These are phyloP conservation scores for Drosophila melanocephala DNA, from an alignment of 2,888 invertebrate species.

Conservation along the genomic window DNA sequence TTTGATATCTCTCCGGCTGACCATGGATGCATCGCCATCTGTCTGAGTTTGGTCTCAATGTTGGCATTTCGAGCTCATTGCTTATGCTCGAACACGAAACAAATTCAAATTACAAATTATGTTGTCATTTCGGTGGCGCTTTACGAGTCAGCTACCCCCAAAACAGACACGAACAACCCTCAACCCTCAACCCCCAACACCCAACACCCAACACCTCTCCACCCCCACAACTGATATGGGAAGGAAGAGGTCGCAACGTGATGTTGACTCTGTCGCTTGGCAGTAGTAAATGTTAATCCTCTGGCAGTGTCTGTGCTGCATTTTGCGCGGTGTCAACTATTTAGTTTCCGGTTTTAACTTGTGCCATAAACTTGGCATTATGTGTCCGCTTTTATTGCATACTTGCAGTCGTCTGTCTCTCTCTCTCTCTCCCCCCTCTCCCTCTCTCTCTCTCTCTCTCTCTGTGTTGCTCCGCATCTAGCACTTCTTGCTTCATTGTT, in stretches of 20 bases:
- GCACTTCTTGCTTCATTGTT: slow-evolving; percentile 65
- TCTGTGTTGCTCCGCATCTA: background rate
- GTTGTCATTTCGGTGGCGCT: slow-evolving; percentile 74
- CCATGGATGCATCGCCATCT: slow-evolving; percentile 22
- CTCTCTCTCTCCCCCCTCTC: background rate
- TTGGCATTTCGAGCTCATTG: slow-evolving; percentile 63
- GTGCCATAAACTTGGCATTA: slow-evolving; percentile 73
- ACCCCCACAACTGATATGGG: slow-evolving; percentile 4
- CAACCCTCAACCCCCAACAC: slow-evolving; percentile 8
- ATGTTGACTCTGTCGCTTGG: slow-evolving; percentile 36
- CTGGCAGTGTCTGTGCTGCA: slow-evolving; percentile 47
- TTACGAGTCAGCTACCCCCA: slow-evolving; percentile 57
- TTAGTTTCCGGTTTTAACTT: slow-evolving; percentile 81
- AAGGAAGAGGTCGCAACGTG: slow-evolving; percentile 26
- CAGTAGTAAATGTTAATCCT: slow-evolving; percentile 56
- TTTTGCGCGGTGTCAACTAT: slow-evolving; percentile 77
- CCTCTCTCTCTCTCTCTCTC: background rate
- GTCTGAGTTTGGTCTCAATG: slow-evolving; percentile 3
- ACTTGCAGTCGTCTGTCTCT: slow-evolving; percentile 48
- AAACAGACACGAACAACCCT: background rate
- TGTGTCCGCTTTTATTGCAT: slow-evolving; percentile 77
- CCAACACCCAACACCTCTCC: background rate
- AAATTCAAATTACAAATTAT: slow-evolving; percentile 82
- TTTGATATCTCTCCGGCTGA: slow-evolving; percentile 34
- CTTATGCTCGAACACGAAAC: slow-evolving; percentile 79